phyloP scores from a whole-genome alignment of 2,888 invertebrate genomes.

The Andrena bucephala region DNA sequence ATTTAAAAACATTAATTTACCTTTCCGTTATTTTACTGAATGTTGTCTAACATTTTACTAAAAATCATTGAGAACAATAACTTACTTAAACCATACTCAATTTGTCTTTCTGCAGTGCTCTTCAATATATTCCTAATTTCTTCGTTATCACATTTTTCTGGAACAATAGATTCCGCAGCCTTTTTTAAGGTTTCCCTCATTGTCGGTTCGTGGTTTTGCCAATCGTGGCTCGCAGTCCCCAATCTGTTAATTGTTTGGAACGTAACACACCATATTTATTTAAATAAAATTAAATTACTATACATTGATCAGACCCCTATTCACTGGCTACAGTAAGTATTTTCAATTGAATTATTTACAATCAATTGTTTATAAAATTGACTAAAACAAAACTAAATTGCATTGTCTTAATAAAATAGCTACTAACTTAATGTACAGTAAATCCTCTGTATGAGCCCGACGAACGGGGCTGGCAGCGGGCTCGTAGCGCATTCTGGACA shows the following conservation, averaged over 20 bases:
- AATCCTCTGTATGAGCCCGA: too few species aligned
- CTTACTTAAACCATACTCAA: slow-evolving; percentile 81
- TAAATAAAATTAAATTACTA: neutral
- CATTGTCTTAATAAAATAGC: too few species aligned
- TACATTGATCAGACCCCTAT: neutral
- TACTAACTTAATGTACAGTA: too few species aligned
- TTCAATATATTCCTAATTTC: slow-evolving; percentile 76
- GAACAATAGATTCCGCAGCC: slow-evolving; percentile 75
- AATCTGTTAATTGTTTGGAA: slow-evolving; percentile 68
- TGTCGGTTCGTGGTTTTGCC: slow-evolving; percentile 75
- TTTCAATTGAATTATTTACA: too few species aligned
- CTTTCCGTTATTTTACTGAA: neutral
- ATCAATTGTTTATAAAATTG: too few species aligned
- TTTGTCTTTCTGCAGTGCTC: slow-evolving; percentile 79
- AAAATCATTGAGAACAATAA: neutral
- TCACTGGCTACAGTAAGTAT: neutral
- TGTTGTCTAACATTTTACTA: neutral
- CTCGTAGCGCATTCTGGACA: too few species aligned
- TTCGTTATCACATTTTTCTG: slow-evolving; percentile 73
- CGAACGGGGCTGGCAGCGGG: too few species aligned
- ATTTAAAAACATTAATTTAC: neutral
- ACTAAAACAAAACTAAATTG: too few species aligned
- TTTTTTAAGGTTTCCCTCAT: slow-evolving; percentile 73
- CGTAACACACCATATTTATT: neutral
- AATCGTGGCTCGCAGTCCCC: slow-evolving; percentile 75